A percentile compares a stretch with the other conserved stretches of the same genome.
Evolutionary conservation across 2,797 vertebrate species (phyloP).

Genomic region (Halcyon leucocephala): DNA sequence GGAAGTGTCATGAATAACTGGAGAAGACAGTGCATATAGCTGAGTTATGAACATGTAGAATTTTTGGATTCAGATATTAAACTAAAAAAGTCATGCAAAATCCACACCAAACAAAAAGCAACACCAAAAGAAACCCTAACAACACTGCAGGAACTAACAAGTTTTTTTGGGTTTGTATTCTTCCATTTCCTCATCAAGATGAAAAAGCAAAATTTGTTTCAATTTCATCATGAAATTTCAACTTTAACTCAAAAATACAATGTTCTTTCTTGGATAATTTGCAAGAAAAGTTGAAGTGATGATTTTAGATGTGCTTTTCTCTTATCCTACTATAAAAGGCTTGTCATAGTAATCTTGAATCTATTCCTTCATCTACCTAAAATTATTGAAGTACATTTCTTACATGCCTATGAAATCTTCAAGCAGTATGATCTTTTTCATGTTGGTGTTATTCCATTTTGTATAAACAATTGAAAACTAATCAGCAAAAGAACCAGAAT

Average conservation of each 20-base stretch:
- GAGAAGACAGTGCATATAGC: background rate
- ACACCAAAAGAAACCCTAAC: background rate
- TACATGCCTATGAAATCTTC: background rate
- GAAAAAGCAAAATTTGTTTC: background rate
- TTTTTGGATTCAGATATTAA: background rate
- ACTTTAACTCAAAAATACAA: background rate
- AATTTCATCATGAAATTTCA: background rate
- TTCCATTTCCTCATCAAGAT: background rate
- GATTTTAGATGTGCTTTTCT: background rate
- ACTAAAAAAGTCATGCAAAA: background rate
- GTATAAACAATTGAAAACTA: background rate
- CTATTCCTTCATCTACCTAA: background rate
- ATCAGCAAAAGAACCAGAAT: background rate
- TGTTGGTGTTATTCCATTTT: background rate
- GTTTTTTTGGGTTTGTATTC: fast-evolving
- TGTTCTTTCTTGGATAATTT: fast-evolving
- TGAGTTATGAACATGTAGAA: background rate
- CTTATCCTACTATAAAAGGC: background rate
- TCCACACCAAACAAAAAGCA: background rate
- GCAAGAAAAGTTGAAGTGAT: background rate
- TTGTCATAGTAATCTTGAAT: background rate
- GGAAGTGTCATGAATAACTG: background rate
- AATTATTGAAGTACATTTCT: background rate
- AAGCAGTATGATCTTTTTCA: background rate
- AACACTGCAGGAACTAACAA: background rate